Evolutionary conservation across 2,888 invertebrate species (phyloP).

Genomic region (Caenorhabditis macrosperma): DNA sequence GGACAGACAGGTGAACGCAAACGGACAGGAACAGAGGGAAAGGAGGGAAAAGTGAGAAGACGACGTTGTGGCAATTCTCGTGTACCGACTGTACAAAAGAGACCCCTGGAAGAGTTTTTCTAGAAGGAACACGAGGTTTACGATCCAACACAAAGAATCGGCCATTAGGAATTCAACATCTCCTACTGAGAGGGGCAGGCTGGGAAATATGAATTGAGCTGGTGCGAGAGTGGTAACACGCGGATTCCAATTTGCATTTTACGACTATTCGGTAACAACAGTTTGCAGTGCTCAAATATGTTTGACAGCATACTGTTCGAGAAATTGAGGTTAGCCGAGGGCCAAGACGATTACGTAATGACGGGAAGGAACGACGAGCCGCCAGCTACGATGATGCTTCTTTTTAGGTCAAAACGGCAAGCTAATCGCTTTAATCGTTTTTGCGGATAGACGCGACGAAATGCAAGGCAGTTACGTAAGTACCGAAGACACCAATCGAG

Average conservation of each 20-base stretch:
- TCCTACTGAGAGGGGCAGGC: not conserved
- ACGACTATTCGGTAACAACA: constrained; percentile 13
- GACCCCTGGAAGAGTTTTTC: not conserved
- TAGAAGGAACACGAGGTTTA: not conserved
- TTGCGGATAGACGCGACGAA: constrained; percentile 37
- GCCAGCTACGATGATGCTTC: constrained; percentile 46
- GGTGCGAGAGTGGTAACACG: not conserved
- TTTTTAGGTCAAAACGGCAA: constrained; percentile 62
- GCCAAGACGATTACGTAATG: constrained; percentile 40
- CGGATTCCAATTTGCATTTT: constrained; percentile 28
- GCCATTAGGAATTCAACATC: constrained; percentile 12
- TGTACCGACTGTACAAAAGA: not conserved
- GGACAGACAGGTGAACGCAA: constrained; percentile 43
- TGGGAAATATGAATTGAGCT: not conserved
- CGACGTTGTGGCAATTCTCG: not conserved
- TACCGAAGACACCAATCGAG: constrained; percentile 25
- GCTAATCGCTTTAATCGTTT: constrained; percentile 64
- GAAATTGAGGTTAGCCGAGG: not conserved
- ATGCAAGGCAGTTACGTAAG: constrained; percentile 45
- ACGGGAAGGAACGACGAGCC: constrained; percentile 36
- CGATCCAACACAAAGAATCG: constrained; percentile 4
- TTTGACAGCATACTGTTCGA: not conserved
- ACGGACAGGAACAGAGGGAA: constrained; percentile 19
- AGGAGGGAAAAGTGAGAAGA: constrained; percentile 1
- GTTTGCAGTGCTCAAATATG: constrained; percentile 1